A percentile compares a stretch with the other conserved stretches of the same genome.
Conservation (phyloP, 1,140 invertebrate species). For the Archegozetes longisetosus region DNA sequence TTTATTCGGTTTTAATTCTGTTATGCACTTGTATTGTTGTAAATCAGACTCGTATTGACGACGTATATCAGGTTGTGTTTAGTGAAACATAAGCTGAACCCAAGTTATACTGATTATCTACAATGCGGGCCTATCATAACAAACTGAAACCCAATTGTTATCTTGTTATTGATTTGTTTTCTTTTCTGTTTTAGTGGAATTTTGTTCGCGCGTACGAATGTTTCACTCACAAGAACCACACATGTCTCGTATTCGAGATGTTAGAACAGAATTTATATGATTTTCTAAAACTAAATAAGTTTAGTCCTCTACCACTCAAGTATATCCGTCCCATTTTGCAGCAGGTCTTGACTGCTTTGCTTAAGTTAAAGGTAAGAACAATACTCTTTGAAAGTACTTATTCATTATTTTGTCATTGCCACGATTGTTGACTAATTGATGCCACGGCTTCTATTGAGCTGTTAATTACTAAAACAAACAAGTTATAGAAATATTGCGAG, state of each 20-base stretch:
- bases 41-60: no score
- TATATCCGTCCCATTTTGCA: constrained; percentile 97
- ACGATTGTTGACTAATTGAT: no score
- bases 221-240: constrained; percentile 99
- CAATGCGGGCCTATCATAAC: no score
- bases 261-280: constrained; percentile 99
- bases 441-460: no score
- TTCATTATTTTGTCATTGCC: no score
- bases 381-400: no score
- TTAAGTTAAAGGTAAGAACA: constrained; percentile 86
- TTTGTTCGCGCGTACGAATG: constrained; percentile 99
- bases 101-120: no score
- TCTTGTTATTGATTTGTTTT: neutral
- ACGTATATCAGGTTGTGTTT: no score
- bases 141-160: neutral
- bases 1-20: neutral
- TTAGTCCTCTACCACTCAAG: constrained; percentile 90
- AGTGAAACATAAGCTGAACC: no score
- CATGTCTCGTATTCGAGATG: constrained; percentile 99
- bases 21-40: neutral
- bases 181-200: constrained; percentile 40
- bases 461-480: no score
- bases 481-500: no score
- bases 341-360: constrained; percentile 92
- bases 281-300: constrained; percentile 99